Percentiles rank a stretch among this genome's conserved stretches.
These are phyloP conservation scores for Craseonycteris thonglongyai DNA, from an alignment of 2,113 vertebrate genomes.

Conservation along the genomic window DNA sequence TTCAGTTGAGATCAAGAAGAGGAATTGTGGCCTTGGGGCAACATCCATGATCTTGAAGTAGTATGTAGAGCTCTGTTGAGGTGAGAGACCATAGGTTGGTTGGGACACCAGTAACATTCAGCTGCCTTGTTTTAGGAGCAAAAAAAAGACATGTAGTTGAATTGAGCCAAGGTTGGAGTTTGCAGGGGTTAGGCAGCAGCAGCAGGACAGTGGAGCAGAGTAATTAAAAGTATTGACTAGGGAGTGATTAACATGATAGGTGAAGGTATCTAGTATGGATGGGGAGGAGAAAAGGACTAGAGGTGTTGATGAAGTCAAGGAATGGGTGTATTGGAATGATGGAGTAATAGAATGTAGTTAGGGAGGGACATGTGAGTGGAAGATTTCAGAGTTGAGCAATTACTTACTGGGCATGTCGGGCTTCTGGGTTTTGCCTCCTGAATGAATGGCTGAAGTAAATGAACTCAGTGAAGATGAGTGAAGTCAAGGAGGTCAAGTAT, in stretches of 20 bases:
- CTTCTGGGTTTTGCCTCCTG: background rate
- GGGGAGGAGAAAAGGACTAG: background rate
- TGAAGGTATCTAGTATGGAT: background rate
- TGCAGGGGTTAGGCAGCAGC: background rate
- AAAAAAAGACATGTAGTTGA: background rate
- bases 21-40: background rate
- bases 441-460: background rate
- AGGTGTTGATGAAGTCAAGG: background rate
- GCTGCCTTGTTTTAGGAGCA: background rate
- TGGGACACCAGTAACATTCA: background rate
- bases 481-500: background rate
- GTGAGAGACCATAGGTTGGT: background rate
- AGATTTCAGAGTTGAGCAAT: constrained; percentile 18
- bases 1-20: background rate
- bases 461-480: background rate
- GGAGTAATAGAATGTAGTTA: background rate
- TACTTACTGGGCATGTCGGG: background rate
- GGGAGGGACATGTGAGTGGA: background rate
- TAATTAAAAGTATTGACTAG: background rate
- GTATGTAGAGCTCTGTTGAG: background rate
- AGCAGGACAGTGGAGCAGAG: background rate
- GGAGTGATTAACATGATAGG: background rate
- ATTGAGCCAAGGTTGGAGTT: background rate
- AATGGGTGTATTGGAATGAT: background rate
- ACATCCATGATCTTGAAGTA: background rate